Evolutionary conservation across 2,888 invertebrate species (phyloP), one percentile per base, ranked within the genome.

Genomic region (Globia sparganii): DNA sequence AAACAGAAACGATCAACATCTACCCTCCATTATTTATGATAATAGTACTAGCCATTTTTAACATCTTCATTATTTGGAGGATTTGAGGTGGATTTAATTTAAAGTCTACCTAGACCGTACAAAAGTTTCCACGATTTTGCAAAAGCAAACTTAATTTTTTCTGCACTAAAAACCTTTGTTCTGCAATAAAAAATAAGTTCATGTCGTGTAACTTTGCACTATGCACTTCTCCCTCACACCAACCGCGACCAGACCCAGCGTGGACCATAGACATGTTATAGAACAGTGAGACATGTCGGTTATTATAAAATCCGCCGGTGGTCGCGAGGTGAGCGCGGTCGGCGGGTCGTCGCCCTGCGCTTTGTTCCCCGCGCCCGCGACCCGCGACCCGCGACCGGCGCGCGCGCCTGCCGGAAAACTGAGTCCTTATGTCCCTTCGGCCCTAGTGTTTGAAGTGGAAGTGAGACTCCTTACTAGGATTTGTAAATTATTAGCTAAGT

Each of bases 301-400:
- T 89, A 87, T 88, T 88, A 88, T 89, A 90, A 90, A 88, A 89
- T 89, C 82, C 85, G 85, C 82, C 72, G 89, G 87, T 88, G 87
- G 88, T 86, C 86, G 84, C 86, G 91, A 92, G 91, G 90, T 87
- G 91, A 92, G 90, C 87, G 91, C 92, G 91, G 92, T 90, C 91
- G 91, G 78, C 86, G 86, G 93, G 92, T 95, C 95, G 91, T 91
- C 91, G 94, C 91, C 94, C 95, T 88, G 89, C 78, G 92, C 94
- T 94, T 95, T 95, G 95, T 96, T 94, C 94, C 94, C 92, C 89
- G 84, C 88, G 67, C 86, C 75, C 86, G 87, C 87, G 62, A 73
- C 79, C 86, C 82, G 78, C 82, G 66, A 65, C 83, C 87, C 61
- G 71, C 84, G 80, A 15, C 37, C 8, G 31, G 11, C 59, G 75